Base-by-base conservation (phyloP, 2,113 vertebrate genomes). In the Sander vitreus region DNA sequence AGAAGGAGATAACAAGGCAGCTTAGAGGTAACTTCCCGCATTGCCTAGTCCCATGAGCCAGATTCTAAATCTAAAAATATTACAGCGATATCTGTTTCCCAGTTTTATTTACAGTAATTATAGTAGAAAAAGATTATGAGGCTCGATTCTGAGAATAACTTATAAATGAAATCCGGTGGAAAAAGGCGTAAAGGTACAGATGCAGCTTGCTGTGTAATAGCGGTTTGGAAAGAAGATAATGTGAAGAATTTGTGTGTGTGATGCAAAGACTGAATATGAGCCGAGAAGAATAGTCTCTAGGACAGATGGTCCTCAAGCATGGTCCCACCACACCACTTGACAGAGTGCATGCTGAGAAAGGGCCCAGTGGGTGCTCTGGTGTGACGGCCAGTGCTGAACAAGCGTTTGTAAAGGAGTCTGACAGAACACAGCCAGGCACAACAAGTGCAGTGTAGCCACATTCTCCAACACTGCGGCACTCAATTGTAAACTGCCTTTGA, bases 401-500 rank as follows among this genome's bases (percentile, higher is more conserved):
- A 85, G 68, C 59, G 45, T 79, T 73, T 75, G 55, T 66, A 57
- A 39, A 76, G 45, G 50, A 51, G 6, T 83, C 6, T 72, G 82
- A 85, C 84, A 83, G 76, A 80, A 76, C 57, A 81, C 68, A 65
- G 80, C 57, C 71, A 72, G 12, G 51, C 80, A 76, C 76, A 65
- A 70, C 71, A 73, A 84, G 66, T 47, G 45, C 51, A 51, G 39
- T 48, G 39, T 7, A 39, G 39, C 16, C 14, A 19, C 18, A 48
- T 57, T 7, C 25, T 68, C 11, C n/a, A 15, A 54, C 63, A 60
- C 62, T 70, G 81, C 50, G 13, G 7, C 67, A 73, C 73, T 81
- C 77, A 48, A 55, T 15, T 88, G 76, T 76, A 71, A 79, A 58
- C 27, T 39, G 58, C 14, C 57, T 81, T 68, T 45, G 45, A 33